Conservation (phyloP, 2,113 vertebrate genomes). For the Abramis brama region DNA sequence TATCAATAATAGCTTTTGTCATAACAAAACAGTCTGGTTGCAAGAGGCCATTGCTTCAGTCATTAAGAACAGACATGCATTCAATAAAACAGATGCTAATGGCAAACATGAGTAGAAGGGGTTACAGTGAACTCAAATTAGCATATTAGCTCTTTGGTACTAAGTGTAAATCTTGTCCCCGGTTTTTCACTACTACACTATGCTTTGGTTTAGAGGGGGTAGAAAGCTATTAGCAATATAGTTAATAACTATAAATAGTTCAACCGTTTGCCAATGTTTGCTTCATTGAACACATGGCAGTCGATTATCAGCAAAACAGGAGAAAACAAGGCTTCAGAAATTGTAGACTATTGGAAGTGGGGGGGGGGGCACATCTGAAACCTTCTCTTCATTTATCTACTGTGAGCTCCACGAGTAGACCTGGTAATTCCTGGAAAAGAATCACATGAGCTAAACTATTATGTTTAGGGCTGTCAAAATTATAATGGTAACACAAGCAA, state of each 20-base stretch:
- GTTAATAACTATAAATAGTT: background rate
- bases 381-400: conserved; percentile 30
- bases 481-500: background rate
- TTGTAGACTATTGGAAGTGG: background rate
- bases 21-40: conserved; percentile 53
- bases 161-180: no score
- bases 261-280: conserved; percentile 34
- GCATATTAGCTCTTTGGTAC: background rate
- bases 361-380: background rate
- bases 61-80: conserved; percentile 49
- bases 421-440: conserved; percentile 14
- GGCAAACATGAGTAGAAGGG: conserved; percentile 32
- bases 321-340: conserved; percentile 31
- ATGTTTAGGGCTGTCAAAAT: conserved; percentile 11
- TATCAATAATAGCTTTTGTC: conserved; percentile 46
- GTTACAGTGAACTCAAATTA: background rate
- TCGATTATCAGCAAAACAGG: conserved; percentile 39
- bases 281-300: conserved; percentile 45
- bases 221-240: background rate
- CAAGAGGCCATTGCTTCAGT: conserved; percentile 46
- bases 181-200: background rate
- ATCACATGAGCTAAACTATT: conserved; percentile 5
- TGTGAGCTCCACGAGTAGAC: background rate
- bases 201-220: background rate
- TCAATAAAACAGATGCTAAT: conserved; percentile 45